Evolutionary conservation across 2,888 invertebrate species (phyloP).

Genomic region (Nematopogon swammerdamellus): DNA sequence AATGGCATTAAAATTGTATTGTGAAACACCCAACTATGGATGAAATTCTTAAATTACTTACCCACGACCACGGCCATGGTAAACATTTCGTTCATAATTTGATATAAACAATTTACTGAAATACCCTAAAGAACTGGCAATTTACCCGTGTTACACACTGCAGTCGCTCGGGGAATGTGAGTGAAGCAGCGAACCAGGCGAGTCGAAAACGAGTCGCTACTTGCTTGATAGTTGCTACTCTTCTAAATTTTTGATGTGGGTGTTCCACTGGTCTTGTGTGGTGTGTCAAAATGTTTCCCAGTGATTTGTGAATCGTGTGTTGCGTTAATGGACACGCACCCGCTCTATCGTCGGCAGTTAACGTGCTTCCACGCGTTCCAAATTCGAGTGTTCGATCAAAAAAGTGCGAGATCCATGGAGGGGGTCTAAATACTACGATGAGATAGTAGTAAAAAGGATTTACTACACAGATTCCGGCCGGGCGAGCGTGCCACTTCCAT

Average conservation of each 20-base stretch:
- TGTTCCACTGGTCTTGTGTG: constrained; percentile 19
- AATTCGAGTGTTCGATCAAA: not conserved
- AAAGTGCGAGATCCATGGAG: constrained; percentile 24
- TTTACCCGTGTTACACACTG: no score
- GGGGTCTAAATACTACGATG: constrained; percentile 56
- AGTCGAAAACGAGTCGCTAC: not conserved
- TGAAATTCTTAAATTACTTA: no score
- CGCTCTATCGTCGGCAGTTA: not conserved
- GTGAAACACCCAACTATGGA: no score
- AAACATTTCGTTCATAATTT: no score
- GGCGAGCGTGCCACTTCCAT: not conserved
- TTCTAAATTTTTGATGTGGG: constrained; percentile 55
- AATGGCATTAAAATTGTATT: no score
- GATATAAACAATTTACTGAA: no score
- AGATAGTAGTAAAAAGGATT: constrained; percentile 56
- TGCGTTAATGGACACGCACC: not conserved
- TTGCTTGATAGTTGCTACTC: constrained; percentile 15
- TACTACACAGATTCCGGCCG: constrained; percentile 35
- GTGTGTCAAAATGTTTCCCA: not conserved
- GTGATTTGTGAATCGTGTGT: not conserved
- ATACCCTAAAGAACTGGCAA: no score
- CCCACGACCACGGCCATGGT: no score
- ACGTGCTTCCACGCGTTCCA: not conserved
- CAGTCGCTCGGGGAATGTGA: no score
- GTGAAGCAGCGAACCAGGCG: no score